phyloP scores from a whole-genome alignment of 2,797 vertebrate genomes.

The Alfaro cultratus region DNA sequence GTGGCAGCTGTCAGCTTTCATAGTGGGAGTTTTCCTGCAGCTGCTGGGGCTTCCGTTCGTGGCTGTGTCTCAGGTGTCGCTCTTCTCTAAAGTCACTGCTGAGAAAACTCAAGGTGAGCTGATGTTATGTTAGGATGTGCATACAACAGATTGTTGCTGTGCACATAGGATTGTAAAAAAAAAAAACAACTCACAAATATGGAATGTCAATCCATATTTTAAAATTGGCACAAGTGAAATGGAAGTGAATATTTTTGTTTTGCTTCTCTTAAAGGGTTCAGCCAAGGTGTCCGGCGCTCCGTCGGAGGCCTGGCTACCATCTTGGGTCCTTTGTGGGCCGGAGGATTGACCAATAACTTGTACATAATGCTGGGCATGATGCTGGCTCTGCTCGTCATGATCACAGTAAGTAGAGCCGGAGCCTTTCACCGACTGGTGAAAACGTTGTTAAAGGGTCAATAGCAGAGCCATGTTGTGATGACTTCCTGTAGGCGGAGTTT shows the following conservation, averaged over 20 bases:
- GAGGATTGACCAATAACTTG: constrained; percentile 83
- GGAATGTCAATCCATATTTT: not conserved
- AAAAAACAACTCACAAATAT: not conserved
- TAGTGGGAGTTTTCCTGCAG: constrained; percentile 87
- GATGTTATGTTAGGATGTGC: not conserved
- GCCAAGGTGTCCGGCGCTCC: constrained; percentile 87
- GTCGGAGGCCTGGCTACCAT: constrained; percentile 87
- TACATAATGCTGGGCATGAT: constrained; percentile 88
- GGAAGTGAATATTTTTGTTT: constrained; percentile 12
- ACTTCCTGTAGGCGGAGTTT: too few species aligned
- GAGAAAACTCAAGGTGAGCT: constrained; percentile 86
- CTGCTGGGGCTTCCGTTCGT: constrained; percentile 89
- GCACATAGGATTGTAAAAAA: not conserved
- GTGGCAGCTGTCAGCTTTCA: constrained; percentile 81
- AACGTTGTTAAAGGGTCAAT: too few species aligned
- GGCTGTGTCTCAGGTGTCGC: constrained; percentile 87
- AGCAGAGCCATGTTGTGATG: too few species aligned
- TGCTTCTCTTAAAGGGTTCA: constrained; percentile 76
- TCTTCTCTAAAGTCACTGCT: constrained; percentile 88
- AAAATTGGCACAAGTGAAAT: not conserved
- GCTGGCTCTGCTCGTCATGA: constrained; percentile 83
- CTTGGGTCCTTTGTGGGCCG: constrained; percentile 87
- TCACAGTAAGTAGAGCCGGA: constrained; percentile 75
- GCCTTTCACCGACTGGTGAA: not conserved
- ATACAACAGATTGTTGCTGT: not conserved